phyloP scores from a whole-genome alignment of 2,113 vertebrate genomes.

The Laticauda colubrina region DNA sequence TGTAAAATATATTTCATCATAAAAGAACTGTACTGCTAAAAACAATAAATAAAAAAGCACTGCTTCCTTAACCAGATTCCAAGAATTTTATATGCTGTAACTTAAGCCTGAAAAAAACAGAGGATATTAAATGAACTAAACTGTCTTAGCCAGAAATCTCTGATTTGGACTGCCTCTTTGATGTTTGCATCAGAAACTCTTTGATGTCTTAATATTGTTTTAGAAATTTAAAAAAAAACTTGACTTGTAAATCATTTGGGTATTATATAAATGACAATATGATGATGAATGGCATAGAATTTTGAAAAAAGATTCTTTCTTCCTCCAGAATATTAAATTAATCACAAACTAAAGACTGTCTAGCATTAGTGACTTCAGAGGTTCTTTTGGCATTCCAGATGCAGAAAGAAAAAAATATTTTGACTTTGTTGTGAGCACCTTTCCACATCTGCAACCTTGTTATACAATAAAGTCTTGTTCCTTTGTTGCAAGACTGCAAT shows the following conservation, averaged over 20 bases:
- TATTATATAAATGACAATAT: conserved; percentile 75
- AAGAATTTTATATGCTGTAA: conserved; percentile 79
- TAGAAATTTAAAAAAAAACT: conserved; percentile 70
- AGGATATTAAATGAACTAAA: conserved; percentile 83
- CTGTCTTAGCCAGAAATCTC: conserved; percentile 80
- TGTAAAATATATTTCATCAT: conserved; percentile 41
- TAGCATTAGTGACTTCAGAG: conserved; percentile 66
- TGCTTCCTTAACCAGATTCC: conserved; percentile 73
- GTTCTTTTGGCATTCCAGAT: conserved; percentile 71
- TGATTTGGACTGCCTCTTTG: conserved; percentile 75
- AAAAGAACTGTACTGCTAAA: conserved; percentile 60
- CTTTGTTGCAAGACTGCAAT: conserved; percentile 75
- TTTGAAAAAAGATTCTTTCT: conserved; percentile 62
- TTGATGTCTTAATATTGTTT: conserved; percentile 80
- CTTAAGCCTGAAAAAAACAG: conserved; percentile 76
- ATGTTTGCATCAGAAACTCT: conserved; percentile 76
- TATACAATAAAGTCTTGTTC: conserved; percentile 82
- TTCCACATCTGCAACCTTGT: conserved; percentile 78
- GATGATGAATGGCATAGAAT: conserved; percentile 73
- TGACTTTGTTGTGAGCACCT: conserved; percentile 74
- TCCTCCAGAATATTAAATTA: conserved; percentile 71
- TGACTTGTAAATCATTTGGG: conserved; percentile 78
- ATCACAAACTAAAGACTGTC: conserved; percentile 67
- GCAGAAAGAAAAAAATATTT: conserved; percentile 72
- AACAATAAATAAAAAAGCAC: conserved; percentile 68